phyloP scores from a whole-genome alignment of 2,888 invertebrate species.

The Dexiosoma caninum region DNA sequence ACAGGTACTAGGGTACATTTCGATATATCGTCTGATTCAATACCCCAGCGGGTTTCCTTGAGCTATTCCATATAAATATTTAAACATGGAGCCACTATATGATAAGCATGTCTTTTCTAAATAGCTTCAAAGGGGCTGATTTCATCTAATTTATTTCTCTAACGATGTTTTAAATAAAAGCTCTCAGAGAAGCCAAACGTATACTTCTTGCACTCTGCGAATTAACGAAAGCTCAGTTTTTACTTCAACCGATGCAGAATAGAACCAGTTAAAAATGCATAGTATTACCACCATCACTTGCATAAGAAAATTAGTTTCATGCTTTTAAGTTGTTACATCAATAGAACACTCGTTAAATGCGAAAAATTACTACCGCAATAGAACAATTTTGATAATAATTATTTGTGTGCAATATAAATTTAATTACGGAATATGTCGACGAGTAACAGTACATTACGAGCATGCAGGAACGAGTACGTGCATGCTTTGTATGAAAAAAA shows the following conservation, averaged over 20 bases:
- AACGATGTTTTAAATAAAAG: no score
- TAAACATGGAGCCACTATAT: no score
- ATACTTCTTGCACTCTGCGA: no score
- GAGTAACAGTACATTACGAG: neutral
- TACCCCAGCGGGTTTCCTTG: no score
- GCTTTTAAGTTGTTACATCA: neutral
- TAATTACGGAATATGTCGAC: constrained; percentile 10
- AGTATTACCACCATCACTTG: neutral
- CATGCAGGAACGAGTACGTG: neutral
- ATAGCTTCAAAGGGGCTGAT: no score
- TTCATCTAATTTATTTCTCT: no score
- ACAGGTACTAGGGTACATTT: no score
- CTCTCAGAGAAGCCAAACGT: no score
- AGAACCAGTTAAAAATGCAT: neutral
- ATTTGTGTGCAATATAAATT: constrained; percentile 50
- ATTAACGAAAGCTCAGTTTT: neutral
- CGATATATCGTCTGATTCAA: no score
- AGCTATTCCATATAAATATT: no score
- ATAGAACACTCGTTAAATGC: neutral
- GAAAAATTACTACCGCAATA: constrained; percentile 41
- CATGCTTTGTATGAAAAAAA: neutral
- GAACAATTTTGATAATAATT: constrained; percentile 50
- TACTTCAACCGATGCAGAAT: neutral
- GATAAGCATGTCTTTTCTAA: no score
- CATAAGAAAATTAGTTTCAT: neutral